Base-by-base conservation (phyloP, 2,797 vertebrate species). In the Natrix natrix region DNA sequence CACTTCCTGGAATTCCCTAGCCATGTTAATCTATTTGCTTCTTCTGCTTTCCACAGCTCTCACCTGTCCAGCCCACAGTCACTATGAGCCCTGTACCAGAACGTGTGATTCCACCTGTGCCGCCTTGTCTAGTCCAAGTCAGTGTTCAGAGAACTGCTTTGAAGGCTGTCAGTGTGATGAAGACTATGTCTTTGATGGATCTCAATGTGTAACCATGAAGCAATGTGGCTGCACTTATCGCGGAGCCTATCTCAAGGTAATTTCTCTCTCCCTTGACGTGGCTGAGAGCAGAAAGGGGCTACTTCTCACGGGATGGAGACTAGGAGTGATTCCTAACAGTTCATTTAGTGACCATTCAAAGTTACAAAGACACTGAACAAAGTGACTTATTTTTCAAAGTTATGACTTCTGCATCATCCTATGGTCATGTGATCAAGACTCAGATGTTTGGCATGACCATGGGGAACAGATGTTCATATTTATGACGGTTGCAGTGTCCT, bases 61-160 rank as follows among this genome's bases (percentile, higher is more conserved):
- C 11, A 91, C 93, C 92, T 98, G 98, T 92, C 98, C 98, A 0
- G 90, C 28, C 17, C 87, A 95, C 88, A 96, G 95, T 61, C 93
- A 93, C 43, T 96, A 96, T 2, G 63, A 88, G 16, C 3, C 20
- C 10, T 96, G 94, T 32, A 16, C 90, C 4, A 57, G 60, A 37
- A 55, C 90, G 1, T 96, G 94, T 16, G 78, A 66, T 3, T 57
- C 6, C 7, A 91, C 90, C n/a, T 96, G 96, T n/a, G 61, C 90
- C 37, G 5, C 37, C 5, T 54, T 95, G 5, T 56, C n/a, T 6
- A 10, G 87, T 8, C 63, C 55, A 13, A 24, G 12, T 10, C 17
- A 26, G 1, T 95, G 94, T 55, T 54, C 92, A 32, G 3, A 0
- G 1, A 61, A 66, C 4, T 95, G 94, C 88, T 92, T 88, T 26